These are phyloP conservation scores for Xenops minutus DNA, from an alignment of 2,797 vertebrate species.

Conservation along the genomic window DNA sequence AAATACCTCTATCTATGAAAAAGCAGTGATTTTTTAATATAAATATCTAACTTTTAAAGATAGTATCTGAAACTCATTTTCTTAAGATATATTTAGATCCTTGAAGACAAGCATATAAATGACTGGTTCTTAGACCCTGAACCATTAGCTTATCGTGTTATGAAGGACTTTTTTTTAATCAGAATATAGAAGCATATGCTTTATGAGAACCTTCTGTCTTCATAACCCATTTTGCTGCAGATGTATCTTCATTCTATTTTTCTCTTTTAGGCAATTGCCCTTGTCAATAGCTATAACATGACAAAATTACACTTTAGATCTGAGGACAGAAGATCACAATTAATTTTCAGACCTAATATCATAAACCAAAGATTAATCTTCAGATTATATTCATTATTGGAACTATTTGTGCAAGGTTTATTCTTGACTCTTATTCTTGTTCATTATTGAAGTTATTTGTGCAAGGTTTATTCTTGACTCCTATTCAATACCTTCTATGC, in stretches of 20 bases:
- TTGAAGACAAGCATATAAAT: background rate
- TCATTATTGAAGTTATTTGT: background rate
- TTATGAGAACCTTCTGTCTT: background rate
- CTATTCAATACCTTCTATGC: background rate
- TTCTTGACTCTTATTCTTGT: background rate
- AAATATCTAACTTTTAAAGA: slow-evolving; percentile 12
- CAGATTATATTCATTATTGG: background rate
- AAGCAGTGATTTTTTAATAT: slow-evolving; percentile 33
- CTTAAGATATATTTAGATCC: background rate
- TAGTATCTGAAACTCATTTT: slow-evolving; percentile 21
- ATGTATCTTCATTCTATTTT: background rate
- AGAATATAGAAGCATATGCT: background rate
- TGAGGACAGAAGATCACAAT: slow-evolving; percentile 9
- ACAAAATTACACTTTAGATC: background rate
- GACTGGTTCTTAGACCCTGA: background rate
- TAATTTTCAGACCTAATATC: slow-evolving; percentile 31
- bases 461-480: background rate
- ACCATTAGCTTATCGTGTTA: background rate
- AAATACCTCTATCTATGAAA: background rate
- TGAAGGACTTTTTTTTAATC: background rate
- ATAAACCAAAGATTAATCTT: background rate
- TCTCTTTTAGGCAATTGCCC: background rate
- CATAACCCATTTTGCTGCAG: background rate
- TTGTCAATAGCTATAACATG: slow-evolving; percentile 12
- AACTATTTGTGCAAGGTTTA: background rate